Percentiles rank a stretch among this genome's conserved stretches.
phyloP scores from a whole-genome alignment of 2,888 invertebrate species.

The Caenorhabditis becei region DNA sequence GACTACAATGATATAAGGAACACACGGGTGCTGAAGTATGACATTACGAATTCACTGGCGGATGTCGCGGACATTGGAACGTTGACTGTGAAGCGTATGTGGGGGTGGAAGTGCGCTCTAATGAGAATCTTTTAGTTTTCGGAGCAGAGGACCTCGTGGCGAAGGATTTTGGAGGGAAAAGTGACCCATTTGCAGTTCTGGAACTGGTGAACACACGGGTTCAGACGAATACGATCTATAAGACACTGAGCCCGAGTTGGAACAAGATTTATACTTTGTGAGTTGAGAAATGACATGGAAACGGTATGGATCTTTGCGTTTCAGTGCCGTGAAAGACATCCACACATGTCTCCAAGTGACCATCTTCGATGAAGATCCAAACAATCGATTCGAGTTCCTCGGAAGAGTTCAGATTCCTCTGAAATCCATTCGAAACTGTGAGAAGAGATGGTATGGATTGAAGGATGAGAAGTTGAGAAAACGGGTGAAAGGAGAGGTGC shows the following conservation, averaged over 20 bases:
- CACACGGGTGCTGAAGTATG: constrained; percentile 72
- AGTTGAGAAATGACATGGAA: too few species aligned
- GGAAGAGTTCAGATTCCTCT: constrained; percentile 94
- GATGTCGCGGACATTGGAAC: constrained; percentile 85
- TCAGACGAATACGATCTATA: constrained; percentile 98
- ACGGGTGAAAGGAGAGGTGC: constrained; percentile 85
- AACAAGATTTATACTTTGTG: constrained; percentile 99
- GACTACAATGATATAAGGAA: constrained; percentile 69
- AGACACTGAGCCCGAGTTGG: constrained; percentile 96
- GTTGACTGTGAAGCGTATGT: constrained; percentile 37
- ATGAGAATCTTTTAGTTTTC: constrained; percentile 85
- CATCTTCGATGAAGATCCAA: constrained; percentile 97
- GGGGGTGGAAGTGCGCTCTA: not conserved
- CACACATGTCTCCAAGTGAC: constrained; percentile 95
- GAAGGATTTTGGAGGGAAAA: constrained; percentile 93
- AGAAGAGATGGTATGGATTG: constrained; percentile 94
- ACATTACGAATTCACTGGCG: constrained; percentile 87
- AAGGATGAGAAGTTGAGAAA: constrained; percentile 92
- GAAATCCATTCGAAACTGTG: constrained; percentile 89
- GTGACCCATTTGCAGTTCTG: constrained; percentile 97
- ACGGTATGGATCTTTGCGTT: too few species aligned
- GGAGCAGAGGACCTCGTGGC: constrained; percentile 90
- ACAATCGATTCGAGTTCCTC: constrained; percentile 94
- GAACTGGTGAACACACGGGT: constrained; percentile 92
- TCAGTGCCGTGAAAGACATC: constrained; percentile 88